Conservation (phyloP, 2,113 vertebrate genomes). For the Poeciliopsis occidentalis region DNA sequence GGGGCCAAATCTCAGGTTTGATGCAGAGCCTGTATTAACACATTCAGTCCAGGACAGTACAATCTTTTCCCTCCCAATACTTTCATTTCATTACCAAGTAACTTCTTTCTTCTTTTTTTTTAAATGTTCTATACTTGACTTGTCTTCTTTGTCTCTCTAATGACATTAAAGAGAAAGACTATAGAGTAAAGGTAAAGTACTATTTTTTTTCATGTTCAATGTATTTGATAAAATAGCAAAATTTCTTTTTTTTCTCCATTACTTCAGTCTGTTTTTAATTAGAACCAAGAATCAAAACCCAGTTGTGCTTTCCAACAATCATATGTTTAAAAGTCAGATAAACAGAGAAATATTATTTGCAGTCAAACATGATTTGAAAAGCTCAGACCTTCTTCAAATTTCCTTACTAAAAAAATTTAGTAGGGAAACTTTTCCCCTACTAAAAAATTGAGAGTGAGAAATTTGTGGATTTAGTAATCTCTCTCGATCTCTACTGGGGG, state of each 20-base stretch:
- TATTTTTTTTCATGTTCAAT: not conserved
- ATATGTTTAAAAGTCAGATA: too few relatives aligned
- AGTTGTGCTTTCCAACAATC: not conserved
- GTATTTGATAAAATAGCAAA: not conserved
- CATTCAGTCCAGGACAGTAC: not conserved
- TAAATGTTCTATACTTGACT: too few relatives aligned
- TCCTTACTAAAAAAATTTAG: not conserved
- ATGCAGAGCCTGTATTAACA: not conserved
- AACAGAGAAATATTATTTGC: not conserved
- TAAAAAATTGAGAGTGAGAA: not conserved
- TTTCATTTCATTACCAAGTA: conserved; percentile 11
- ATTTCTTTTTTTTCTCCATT: not conserved
- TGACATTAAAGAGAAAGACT: not conserved
- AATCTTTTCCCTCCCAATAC: not conserved
- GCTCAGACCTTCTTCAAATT: not conserved
- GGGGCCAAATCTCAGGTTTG: not conserved
- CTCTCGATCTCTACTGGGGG: not conserved
- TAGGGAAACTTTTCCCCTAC: not conserved
- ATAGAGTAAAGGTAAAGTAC: not conserved
- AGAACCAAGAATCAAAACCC: not conserved
- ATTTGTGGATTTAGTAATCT: not conserved
- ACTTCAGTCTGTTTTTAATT: not conserved
- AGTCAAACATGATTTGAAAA: not conserved
- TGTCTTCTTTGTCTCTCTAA: too few relatives aligned
- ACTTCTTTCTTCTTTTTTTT: not conserved